A percentile compares a stretch with the other conserved stretches of the same genome.
Conservation (phyloP, 2,113 vertebrate genomes). For the Leuciscus idus region DNA sequence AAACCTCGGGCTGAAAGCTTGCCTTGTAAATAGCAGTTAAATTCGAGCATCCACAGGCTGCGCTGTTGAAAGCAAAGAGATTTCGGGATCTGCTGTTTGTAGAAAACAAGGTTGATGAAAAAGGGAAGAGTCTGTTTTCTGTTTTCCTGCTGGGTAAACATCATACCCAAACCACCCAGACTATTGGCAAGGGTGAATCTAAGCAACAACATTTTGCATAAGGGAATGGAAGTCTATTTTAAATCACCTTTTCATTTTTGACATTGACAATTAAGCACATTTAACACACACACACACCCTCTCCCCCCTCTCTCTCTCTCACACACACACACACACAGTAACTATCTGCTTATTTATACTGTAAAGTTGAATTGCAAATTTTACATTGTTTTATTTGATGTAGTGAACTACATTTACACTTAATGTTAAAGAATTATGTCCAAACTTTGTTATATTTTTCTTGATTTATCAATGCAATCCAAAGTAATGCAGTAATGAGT, state of each 20-base stretch:
- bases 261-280: not conserved
- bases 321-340: not conserved
- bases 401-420: not conserved
- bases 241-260: too few relatives aligned
- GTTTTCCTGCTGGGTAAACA: not conserved
- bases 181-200: not conserved
- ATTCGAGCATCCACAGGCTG: constrained; percentile 61
- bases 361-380: not conserved
- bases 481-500: not conserved
- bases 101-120: not conserved
- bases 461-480: not conserved
- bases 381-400: not conserved
- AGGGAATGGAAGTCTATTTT: not conserved
- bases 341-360: not conserved
- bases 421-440: not conserved
- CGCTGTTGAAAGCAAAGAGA: constrained; percentile 58
- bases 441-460: not conserved
- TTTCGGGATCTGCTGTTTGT: not conserved
- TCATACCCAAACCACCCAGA: not conserved
- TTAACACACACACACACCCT: too few relatives aligned
- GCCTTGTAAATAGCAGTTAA: constrained; percentile 63
- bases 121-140: not conserved
- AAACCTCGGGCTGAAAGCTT: constrained; percentile 67
- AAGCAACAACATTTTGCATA: not conserved
- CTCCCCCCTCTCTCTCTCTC: too few relatives aligned